Evolutionary conservation across 2,797 vertebrate genomes (phyloP), one percentile per base, ranked within the genome.

Genomic region (Danio jaintianensis): DNA sequence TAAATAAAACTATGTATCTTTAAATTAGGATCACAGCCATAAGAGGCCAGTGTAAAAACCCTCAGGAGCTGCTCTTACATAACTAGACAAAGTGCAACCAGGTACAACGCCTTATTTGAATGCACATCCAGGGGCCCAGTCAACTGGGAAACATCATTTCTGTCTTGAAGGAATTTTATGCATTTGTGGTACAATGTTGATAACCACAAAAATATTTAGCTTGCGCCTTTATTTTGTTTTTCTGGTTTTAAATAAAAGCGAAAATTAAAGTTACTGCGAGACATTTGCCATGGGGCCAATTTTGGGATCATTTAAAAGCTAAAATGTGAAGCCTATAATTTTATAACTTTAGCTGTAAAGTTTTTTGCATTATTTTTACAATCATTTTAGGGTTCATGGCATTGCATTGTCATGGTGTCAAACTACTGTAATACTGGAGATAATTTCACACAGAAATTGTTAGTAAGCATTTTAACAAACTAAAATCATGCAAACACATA

Each of bases 11-110:
- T 47, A 47, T 29, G 38, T 77, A 82, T 71, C 20, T 47, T 75
- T 71, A 53, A 80, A 77, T 86, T 82, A 87, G 10, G 0, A 69
- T 83, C 79, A 83, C 45, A 82, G 15, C 52, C 29, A 66, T 42
- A 47, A 72, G 61, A 73, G 63, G 38, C 50, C 11, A 62, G 52
- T 47, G 22, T 36, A 45, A 52, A 81, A 73, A 73, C 76, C 47
- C 18, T 5, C 2, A 79, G 47, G 56, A 63, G 20, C 10, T 66
- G 50, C 40, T 80, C 47, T 56, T 73, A 15, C 43, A 73, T 56
- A 64, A 78, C 76, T 10, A 62, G 18, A 73, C 22, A 80, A 73
- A 73, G 16, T 20, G 42, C 61, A 58, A 66, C 40, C 61, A 73
- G 61, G 59, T 80, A 66, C 45, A 78, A 29, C n/a, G 12, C 9